Conservation (phyloP, 1,140 invertebrate genomes). For the Leptinotarsa texana region DNA sequence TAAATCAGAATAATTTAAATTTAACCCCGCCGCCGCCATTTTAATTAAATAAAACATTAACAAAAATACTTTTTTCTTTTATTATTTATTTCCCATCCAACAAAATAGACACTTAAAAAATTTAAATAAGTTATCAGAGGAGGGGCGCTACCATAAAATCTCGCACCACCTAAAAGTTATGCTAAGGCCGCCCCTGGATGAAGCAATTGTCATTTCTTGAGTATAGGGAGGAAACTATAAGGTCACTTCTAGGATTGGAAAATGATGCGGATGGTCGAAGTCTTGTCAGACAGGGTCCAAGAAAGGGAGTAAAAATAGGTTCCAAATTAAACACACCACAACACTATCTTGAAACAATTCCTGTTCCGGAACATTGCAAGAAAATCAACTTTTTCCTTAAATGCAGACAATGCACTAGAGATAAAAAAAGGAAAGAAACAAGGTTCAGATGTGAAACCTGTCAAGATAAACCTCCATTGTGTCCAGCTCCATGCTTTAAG, state of each 20-base stretch:
- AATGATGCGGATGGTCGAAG: slow-evolving; percentile 16
- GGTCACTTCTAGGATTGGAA: slow-evolving; percentile 14
- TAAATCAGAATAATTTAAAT: not conserved
- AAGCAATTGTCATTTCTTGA: slow-evolving; percentile 13
- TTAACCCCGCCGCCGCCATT: no score
- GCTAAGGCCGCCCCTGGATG: no score
- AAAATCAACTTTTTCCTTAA: slow-evolving; percentile 15
- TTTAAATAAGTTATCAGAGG: no score
- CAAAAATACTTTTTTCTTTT: no score
- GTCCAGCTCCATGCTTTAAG: slow-evolving; percentile 9
- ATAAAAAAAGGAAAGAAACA: slow-evolving; percentile 10
- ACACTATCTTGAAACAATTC: slow-evolving; percentile 14
- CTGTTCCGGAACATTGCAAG: slow-evolving; percentile 14
- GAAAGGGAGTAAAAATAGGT: not conserved
- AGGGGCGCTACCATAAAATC: no score
- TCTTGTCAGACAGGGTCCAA: slow-evolving; percentile 17
- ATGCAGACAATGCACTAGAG: slow-evolving; percentile 13
- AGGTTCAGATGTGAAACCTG: slow-evolving; percentile 23
- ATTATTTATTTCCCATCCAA: no score
- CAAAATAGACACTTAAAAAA: no score
- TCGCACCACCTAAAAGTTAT: no score
- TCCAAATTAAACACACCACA: slow-evolving; percentile 1
- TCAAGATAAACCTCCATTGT: slow-evolving; percentile 19
- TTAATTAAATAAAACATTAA: no score
- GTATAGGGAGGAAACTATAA: slow-evolving; percentile 11